phyloP scores from a whole-genome alignment of 2,113 vertebrate species.

The Platysteira castanea region DNA sequence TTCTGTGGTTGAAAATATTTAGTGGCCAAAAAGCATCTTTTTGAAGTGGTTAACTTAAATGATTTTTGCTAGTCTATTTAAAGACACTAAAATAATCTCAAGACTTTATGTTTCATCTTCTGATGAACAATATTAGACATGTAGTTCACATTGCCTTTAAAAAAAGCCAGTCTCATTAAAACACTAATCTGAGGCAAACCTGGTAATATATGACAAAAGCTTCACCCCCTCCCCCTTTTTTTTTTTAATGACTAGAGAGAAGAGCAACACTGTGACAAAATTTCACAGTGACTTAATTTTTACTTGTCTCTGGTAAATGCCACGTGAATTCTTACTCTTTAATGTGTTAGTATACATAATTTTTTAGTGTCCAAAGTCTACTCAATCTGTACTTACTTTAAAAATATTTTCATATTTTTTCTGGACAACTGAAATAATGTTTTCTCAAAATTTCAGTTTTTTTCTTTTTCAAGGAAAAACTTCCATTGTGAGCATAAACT shows the following conservation, averaged over 20 bases:
- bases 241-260: not conserved
- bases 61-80: not conserved
- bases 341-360: not conserved
- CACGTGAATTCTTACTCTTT: not conserved
- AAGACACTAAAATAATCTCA: not conserved
- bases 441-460: not conserved
- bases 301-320: not conserved
- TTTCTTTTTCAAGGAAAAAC: not conserved
- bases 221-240: accelerated
- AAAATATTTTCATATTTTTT: not conserved
- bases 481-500: not conserved
- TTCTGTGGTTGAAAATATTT: not conserved
- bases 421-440: not conserved
- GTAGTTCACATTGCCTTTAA: not conserved
- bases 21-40: not conserved
- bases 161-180: not conserved
- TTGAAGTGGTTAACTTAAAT: not conserved
- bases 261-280: not conserved
- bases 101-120: not conserved
- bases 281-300: not conserved
- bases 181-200: not conserved
- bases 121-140: not conserved
- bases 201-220: not conserved
- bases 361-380: not conserved
- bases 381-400: not conserved